Percentiles rank a stretch among this genome's conserved stretches.
phyloP scores from a whole-genome alignment of 2,113 vertebrate species.

The Oriolus oriolus region DNA sequence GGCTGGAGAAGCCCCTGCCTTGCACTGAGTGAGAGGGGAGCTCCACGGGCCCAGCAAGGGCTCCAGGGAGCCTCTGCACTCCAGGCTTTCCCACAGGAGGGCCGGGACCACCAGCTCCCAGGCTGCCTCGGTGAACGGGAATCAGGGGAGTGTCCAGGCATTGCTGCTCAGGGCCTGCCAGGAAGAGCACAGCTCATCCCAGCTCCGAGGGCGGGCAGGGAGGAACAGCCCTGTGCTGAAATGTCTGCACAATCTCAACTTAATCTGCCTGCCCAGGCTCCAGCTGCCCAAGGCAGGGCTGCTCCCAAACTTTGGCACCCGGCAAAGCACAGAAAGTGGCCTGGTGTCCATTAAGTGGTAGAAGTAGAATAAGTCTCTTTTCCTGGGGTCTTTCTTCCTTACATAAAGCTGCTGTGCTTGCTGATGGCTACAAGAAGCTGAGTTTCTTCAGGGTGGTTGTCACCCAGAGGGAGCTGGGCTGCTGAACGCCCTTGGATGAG shows the following conservation, averaged over 20 bases:
- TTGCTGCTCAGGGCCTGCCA: background rate
- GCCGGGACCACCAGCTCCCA: background rate
- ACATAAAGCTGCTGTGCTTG: background rate
- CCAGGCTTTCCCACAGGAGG: fast-evolving
- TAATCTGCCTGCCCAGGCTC: background rate
- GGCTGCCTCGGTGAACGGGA: background rate
- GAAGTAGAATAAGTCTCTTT: background rate
- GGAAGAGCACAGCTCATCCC: background rate
- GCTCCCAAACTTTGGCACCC: background rate
- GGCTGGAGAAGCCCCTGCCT: background rate
- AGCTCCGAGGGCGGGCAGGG: background rate
- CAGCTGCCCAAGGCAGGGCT: background rate
- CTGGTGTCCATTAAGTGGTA: background rate
- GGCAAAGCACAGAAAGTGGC: background rate
- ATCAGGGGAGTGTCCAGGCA: background rate
- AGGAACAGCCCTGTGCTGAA: background rate
- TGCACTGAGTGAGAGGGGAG: background rate
- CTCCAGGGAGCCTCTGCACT: background rate
- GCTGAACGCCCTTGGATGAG: background rate
- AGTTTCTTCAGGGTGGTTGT: background rate
- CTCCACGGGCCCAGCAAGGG: background rate
- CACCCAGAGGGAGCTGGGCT: background rate
- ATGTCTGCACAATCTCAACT: background rate
- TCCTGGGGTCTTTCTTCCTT: background rate
- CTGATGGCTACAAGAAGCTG: background rate